Percentiles rank a stretch among this genome's conserved stretches.
phyloP scores from a whole-genome alignment of 1,140 invertebrate genomes.

The Batillaria attramentaria region DNA sequence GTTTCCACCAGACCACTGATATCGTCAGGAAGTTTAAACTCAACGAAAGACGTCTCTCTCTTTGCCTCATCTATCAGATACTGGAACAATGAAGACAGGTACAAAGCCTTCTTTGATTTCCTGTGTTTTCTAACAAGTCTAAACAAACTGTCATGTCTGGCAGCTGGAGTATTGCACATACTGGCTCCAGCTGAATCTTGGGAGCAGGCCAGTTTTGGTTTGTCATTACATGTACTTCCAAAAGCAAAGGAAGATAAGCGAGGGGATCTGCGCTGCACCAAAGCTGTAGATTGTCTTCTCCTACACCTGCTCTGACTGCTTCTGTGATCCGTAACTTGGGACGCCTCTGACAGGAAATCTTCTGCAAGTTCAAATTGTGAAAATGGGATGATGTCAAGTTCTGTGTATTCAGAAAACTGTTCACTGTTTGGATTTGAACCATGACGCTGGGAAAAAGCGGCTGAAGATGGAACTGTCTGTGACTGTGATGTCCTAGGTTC shows the following conservation, averaged over 20 bases:
- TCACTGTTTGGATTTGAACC: too few species aligned
- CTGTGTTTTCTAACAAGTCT: not conserved
- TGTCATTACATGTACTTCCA: too few species aligned
- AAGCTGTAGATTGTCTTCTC: constrained; percentile 18
- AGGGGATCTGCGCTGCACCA: constrained; percentile 41
- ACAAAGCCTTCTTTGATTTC: constrained; percentile 31
- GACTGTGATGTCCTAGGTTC: too few species aligned
- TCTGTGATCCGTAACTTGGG: not conserved
- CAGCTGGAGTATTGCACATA: too few species aligned
- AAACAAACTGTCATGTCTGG: not conserved
- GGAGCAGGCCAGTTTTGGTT: too few species aligned
- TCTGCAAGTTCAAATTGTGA: constrained; percentile 43
- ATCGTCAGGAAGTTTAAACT: constrained; percentile 45
- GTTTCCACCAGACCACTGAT: not conserved
- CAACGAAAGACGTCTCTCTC: constrained; percentile 28
- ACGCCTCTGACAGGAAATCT: constrained; percentile 36
- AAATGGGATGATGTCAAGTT: constrained; percentile 44
- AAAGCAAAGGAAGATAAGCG: constrained; percentile 27
- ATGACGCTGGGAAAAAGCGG: too few species aligned
- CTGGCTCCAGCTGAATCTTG: too few species aligned
- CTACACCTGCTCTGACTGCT: not conserved
- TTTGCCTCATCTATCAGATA: constrained; percentile 50
- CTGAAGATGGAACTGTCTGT: too few species aligned
- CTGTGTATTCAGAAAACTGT: constrained; percentile 36
- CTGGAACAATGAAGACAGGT: constrained; percentile 51